Base-by-base conservation (phyloP, 2,888 invertebrate species). In the Rosalia funebris region DNA sequence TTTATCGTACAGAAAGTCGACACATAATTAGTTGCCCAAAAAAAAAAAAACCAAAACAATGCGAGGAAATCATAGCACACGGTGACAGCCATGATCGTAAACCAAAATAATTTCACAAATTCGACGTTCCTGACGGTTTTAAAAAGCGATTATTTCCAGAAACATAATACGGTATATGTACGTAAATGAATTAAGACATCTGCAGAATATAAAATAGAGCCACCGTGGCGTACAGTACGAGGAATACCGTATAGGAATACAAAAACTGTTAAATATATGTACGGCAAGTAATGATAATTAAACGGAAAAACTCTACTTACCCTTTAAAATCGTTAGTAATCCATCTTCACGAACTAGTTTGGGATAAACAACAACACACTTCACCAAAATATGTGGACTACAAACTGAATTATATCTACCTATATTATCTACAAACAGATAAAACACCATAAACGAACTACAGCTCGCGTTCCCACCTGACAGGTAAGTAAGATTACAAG, bases 151-250 rank as follows among this genome's bases (percentile, higher is more conserved):
- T 17, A 48, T 36, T 16, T 39, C 20, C 20, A 20, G 25, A 50
- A 50, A 17, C 4, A 19, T 39, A 34, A 39, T 50, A 50, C 25
- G 39, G 19, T 16, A 48, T 16, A 34, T 25, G 44, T 44, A 47
- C 32, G 37, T 39, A 9, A 41, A 45, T 53, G 48, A 50, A n/a
- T n/a, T n/a, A n/a, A 61, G 45, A 62, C 59, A 63, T 57, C 55
- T 57, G 63, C 41, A 54, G 48, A 59, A 61, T 57, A 61, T 53
- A 53, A 57, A 70, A 61, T 63, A 63, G 70, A 76, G 77, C 77
- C 77, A 76, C 75, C 70, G 77, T 78, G 78, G 78, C 78, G 75
- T 72, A 73, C 71, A 72, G 66, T n/a, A 65, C 55, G 70, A 73
- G 67, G 64, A 65, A 65, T 65, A 70, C 72, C 70, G 65, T 71